Evolutionary conservation across 2,113 vertebrate genomes (phyloP).

Genomic region (Dipodomys spectabilis): DNA sequence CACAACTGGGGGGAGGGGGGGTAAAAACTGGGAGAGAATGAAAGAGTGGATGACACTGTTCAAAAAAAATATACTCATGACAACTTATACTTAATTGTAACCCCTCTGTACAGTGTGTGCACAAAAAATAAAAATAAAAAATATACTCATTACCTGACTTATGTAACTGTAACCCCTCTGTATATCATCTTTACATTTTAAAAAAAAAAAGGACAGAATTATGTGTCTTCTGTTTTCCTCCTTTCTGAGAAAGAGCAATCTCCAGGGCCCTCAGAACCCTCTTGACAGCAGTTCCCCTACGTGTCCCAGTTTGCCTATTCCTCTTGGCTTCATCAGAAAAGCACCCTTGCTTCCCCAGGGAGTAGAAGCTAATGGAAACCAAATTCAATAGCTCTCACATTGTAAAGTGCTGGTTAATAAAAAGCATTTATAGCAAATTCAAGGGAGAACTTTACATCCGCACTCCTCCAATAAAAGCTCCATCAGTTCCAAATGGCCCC

Average conservation of each 20-base stretch:
- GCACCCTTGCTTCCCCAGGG: conserved; percentile 43
- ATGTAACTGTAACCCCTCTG: no score
- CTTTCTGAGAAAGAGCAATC: neutral
- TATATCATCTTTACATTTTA: neutral
- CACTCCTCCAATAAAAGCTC: conserved; percentile 44
- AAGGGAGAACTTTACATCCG: conserved; percentile 3
- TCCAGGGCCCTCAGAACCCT: neutral
- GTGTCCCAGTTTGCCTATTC: neutral
- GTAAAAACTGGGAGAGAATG: no score
- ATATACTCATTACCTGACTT: no score
- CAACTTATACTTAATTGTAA: no score
- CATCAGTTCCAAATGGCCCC: conserved; percentile 17
- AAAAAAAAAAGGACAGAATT: neutral
- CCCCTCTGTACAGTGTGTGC: no score
- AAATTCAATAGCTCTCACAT: conserved; percentile 56
- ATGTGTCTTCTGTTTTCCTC: neutral
- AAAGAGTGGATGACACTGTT: no score
- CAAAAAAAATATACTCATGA: no score
- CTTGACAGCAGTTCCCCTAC: neutral
- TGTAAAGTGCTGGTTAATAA: conserved; percentile 68
- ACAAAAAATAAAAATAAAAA: no score
- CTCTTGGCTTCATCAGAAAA: neutral
- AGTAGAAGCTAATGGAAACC: conserved; percentile 60
- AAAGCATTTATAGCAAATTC: conserved; percentile 72
- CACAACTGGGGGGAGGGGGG: no score